phyloP scores from a whole-genome alignment of 2,113 vertebrate species.

The Leptocoma aspasia region DNA sequence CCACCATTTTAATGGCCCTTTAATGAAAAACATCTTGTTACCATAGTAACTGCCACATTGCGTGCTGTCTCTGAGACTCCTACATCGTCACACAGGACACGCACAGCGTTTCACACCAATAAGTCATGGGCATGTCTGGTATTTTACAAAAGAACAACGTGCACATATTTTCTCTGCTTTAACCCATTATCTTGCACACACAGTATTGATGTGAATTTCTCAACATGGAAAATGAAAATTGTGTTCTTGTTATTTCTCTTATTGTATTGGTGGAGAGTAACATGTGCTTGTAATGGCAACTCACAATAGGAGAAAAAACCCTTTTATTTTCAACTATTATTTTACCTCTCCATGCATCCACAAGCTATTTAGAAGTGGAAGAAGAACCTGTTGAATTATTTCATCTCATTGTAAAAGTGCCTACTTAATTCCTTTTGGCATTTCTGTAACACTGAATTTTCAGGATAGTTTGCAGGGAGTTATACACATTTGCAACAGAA shows the following conservation, averaged over 20 bases:
- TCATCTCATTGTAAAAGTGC: neutral
- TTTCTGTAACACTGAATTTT: neutral
- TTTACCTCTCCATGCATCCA: neutral
- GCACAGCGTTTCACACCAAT: conserved; percentile 46
- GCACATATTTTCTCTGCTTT: neutral
- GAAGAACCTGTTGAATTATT: neutral
- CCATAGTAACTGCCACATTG: conserved; percentile 69
- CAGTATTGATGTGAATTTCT: neutral
- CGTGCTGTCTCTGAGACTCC: conserved; percentile 58
- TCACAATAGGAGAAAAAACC: neutral
- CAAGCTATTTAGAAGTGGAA: neutral
- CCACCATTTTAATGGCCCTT: conserved; percentile 69
- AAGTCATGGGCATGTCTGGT: conserved; percentile 54
- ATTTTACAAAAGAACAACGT: conserved; percentile 38
- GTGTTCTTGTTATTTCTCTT: neutral
- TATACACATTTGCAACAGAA: neutral
- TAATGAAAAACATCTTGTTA: conserved; percentile 76
- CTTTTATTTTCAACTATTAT: neutral
- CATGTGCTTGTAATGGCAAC: neutral
- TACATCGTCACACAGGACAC: conserved; percentile 56
- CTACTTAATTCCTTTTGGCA: neutral
- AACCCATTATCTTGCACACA: neutral
- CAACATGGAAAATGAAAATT: neutral
- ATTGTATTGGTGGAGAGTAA: neutral
- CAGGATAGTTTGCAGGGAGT: neutral